Evolutionary conservation across 2,888 invertebrate genomes (phyloP).

Genomic region (Frankliniella intonsa): DNA sequence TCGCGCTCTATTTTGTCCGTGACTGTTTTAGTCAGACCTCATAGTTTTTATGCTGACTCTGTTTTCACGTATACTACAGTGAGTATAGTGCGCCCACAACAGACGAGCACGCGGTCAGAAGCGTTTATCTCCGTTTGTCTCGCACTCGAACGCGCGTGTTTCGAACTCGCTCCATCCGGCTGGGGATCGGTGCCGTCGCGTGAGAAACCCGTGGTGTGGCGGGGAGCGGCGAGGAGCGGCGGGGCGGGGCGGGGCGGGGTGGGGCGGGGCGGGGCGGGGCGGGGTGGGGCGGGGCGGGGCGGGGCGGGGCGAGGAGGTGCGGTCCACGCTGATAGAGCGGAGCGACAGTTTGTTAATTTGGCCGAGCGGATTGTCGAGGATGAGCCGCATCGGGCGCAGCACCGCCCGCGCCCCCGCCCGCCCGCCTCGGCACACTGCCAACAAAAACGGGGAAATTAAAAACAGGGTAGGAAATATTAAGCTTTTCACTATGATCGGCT

Average conservation of each 20-base stretch:
- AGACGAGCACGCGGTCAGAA: no score
- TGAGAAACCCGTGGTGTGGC: background rate
- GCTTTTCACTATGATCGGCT: background rate
- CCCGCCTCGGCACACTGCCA: background rate
- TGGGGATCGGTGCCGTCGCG: background rate
- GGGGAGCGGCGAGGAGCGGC: background rate
- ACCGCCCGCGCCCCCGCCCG: background rate
- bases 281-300: background rate
- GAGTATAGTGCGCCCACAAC: no score
- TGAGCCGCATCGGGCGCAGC: background rate
- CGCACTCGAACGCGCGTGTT: no score
- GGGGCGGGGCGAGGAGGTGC: background rate
- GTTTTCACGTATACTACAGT: no score
- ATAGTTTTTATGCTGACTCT: no score
- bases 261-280: background rate
- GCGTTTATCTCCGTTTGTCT: no score
- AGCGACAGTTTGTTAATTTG: constrained; percentile 25
- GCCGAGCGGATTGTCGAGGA: constrained; percentile 17
- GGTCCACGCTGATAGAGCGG: background rate
- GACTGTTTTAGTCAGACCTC: no score
- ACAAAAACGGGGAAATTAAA: background rate
- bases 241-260: background rate
- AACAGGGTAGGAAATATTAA: background rate
- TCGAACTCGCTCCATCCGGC: no score
- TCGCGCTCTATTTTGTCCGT: no score